Evolutionary conservation across 1,140 invertebrate species (phyloP), one percentile per base, ranked within the genome.

Genomic region (Bombus turneri): DNA sequence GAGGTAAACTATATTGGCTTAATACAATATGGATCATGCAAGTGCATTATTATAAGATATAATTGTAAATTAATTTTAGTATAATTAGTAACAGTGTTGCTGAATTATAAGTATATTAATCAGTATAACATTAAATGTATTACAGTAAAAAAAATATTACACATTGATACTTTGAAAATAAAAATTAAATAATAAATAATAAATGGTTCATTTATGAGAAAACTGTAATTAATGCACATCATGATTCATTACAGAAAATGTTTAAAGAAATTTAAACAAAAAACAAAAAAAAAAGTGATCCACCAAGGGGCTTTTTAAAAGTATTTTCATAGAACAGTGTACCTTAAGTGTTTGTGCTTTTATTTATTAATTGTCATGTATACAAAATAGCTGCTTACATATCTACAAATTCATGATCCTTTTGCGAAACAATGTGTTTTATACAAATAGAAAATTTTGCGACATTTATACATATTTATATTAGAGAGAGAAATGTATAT

Each of bases 301-400:
- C n/a, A 72, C 47, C 62, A 81, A 73, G 81, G 80, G 62, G 59
- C 39, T 64, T 86, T 75, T 34, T 22, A 72, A 12, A 86, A 72
- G 43, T 85, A 59, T 83, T 73, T 25, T 74, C 71, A 53, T 78
- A 76, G 64, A 47, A 82, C 57, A 77, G 86, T 59, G 82, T 82
- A 74, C 43, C n/a, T 86, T 87, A 66, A 87, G 72, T 84, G 64
- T 47, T 86, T 86, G 77, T 83, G 80, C 68, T 64, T 91, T 89
- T 89, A 86, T 91, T 90, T 89, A 78, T 91, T 90, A 82, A 69
- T 53, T 81, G 78, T 71, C 41, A 86, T 85, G 75, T 80, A 71
- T 86, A 90, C 83, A 91, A 91, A 86, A 85, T 83, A 75, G 80
- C 62, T 82, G 84, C 75, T 90, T 90, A 90, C 57, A 81, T 85